Percentiles rank a stretch among this genome's conserved stretches.
Conservation (phyloP, 2,113 vertebrate species). For the Microtus ochrogaster region DNA sequence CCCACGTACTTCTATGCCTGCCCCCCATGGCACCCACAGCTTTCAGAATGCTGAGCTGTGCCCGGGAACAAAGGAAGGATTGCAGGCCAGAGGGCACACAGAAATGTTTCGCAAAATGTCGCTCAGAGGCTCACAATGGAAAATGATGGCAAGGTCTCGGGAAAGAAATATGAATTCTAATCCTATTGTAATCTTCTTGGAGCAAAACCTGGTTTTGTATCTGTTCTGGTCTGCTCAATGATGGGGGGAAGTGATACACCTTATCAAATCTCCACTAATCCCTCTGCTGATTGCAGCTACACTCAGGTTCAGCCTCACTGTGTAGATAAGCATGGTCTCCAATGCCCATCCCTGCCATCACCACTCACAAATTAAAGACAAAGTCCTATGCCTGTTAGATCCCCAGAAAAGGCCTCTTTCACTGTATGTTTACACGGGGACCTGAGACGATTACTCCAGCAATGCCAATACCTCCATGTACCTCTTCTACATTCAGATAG, state of each 20-base stretch:
- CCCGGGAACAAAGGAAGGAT: background rate
- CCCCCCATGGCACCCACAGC: background rate
- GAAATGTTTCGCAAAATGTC: constrained; percentile 27
- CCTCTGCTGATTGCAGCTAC: constrained; percentile 29
- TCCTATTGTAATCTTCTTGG: constrained; percentile 53
- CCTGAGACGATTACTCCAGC: constrained; percentile 71
- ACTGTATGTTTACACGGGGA: constrained; percentile 56
- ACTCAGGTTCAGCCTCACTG: background rate
- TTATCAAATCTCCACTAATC: constrained; percentile 54
- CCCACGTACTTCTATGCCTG: background rate
- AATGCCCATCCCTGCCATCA: constrained; percentile 13
- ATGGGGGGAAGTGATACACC: constrained; percentile 38
- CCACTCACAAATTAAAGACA: constrained; percentile 33
- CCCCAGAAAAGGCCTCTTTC: constrained; percentile 27
- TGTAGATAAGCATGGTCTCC: background rate
- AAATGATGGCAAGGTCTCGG: constrained; percentile 1
- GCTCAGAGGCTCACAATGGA: constrained; percentile 31
- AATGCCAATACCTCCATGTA: constrained; percentile 25
- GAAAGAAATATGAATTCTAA: constrained; percentile 65
- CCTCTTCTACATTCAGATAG: constrained; percentile 49
- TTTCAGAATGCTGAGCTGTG: background rate
- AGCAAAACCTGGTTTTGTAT: constrained; percentile 36
- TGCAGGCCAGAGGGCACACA: background rate
- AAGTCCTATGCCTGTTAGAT: constrained; percentile 41
- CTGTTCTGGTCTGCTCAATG: constrained; percentile 40